phyloP scores from a whole-genome alignment of 2,113 vertebrate species.

The Otocyon megalotis region DNA sequence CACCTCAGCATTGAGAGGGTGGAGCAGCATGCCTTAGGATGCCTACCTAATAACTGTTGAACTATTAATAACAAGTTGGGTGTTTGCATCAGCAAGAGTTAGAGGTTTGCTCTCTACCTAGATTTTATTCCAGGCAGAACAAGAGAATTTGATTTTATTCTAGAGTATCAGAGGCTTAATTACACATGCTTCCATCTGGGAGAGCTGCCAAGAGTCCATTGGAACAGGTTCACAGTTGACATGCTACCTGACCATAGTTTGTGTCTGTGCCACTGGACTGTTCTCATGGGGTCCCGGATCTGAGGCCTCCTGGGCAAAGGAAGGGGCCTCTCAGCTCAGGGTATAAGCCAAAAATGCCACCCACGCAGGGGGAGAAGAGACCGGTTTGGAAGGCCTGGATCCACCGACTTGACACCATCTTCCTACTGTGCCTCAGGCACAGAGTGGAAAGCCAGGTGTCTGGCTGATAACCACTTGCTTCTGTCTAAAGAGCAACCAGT shows the following conservation, averaged over 20 bases:
- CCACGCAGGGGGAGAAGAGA: neutral
- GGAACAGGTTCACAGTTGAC: constrained; percentile 1
- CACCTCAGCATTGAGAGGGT: neutral
- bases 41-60: neutral
- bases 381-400: neutral
- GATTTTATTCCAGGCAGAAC: neutral
- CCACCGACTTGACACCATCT: neutral
- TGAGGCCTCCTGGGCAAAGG: neutral
- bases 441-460: neutral
- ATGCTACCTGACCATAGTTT: neutral
- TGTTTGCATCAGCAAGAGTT: neutral
- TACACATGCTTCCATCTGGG: neutral
- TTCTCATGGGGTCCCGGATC: neutral
- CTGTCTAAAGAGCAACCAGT: neutral
- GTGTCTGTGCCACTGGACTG: neutral
- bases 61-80: neutral
- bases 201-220: constrained; percentile 31
- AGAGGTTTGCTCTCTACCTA: neutral
- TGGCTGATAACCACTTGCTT: neutral
- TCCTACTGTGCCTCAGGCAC: neutral
- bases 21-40: neutral
- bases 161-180: neutral
- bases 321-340: neutral
- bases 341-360: neutral
- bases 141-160: constrained; percentile 37